Evolutionary conservation across 2,113 vertebrate genomes (phyloP), one percentile per base, ranked within the genome.

Genomic region (Cephalopterus ornatus): DNA sequence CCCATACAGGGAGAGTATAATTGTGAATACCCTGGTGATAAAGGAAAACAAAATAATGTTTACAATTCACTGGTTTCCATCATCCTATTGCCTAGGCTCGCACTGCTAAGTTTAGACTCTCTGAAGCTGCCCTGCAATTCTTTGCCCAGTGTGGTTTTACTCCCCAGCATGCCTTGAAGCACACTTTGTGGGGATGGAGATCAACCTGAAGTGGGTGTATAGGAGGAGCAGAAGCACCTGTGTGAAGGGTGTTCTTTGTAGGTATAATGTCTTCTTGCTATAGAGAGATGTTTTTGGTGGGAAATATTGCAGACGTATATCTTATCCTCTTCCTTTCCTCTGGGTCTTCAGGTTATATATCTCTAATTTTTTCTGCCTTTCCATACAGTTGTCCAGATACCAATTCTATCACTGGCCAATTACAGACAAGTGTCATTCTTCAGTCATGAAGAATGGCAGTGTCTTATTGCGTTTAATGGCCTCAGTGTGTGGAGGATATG

Each of bases 1-100:
- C 99, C 99, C 99, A 99, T 86, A 55, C 85, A 58, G 99, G 99
- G 59, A 99, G 95, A 65, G 98, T 97, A 79, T 98, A 98, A 90
- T 99, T 99, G 97, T 99, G 99, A 94, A 98, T 96, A 88, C 23
- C 81, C 99, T 98, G 82, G 65, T 26, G 72, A 92, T 44, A 87
- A 91, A 94, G 70, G 52, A 87, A 71, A 62, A 66, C 24, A 82
- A 95, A 91, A 75, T 3, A 3, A 27, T 15, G 0, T 24, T 59
- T 89, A 39, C 63, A 21, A 15, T 77, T 63, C 39, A 12, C 18
- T 74, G 30, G 7, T 68, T 88, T 88, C n/a, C 46, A 26, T 86
- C 80, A 72, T 46, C 33, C 39, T 52, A 15, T 39, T 11, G 2
- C 62, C 11, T 41, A 14, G 4, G 9, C 12, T 88, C 6, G 35